These are phyloP conservation scores for Lasioglossum marginatum DNA, from an alignment of 2,888 invertebrate genomes.

Conservation along the genomic window DNA sequence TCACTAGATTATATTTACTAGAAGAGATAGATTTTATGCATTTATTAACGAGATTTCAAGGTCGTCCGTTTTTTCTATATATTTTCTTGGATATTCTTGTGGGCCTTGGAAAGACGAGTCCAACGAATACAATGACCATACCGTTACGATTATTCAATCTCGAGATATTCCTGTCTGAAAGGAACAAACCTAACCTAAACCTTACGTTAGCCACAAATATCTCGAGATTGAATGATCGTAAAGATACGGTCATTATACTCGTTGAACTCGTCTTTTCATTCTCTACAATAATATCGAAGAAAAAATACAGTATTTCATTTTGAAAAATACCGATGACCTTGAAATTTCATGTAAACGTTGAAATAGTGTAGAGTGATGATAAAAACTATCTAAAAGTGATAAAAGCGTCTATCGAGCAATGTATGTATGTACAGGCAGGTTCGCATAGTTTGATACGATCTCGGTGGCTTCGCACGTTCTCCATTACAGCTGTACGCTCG, in stretches of 20 bases:
- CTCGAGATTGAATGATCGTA: not conserved
- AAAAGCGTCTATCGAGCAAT: constrained; percentile 9
- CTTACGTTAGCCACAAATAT: not conserved
- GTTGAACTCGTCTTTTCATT: not conserved
- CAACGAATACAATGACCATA: not conserved
- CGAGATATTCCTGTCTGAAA: not conserved
- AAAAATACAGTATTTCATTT: not conserved
- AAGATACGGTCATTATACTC: not conserved
- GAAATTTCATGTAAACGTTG: not conserved
- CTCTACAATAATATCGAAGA: not conserved
- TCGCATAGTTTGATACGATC: constrained; percentile 52
- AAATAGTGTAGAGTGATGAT: not conserved
- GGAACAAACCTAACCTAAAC: too few species aligned
- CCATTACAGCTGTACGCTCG: constrained; percentile 44
- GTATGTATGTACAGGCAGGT: constrained; percentile 33
- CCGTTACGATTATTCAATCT: not conserved
- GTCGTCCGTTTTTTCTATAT: not conserved
- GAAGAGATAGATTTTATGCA: not conserved
- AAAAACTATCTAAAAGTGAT: not conserved
- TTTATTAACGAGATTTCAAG: not conserved
- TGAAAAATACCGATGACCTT: not conserved
- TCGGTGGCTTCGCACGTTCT: constrained; percentile 39
- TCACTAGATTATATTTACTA: not conserved
- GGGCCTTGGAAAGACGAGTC: not conserved
- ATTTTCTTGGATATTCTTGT: not conserved